Conservation (phyloP, 2,888 invertebrate species). For the Drosophila conformis region DNA sequence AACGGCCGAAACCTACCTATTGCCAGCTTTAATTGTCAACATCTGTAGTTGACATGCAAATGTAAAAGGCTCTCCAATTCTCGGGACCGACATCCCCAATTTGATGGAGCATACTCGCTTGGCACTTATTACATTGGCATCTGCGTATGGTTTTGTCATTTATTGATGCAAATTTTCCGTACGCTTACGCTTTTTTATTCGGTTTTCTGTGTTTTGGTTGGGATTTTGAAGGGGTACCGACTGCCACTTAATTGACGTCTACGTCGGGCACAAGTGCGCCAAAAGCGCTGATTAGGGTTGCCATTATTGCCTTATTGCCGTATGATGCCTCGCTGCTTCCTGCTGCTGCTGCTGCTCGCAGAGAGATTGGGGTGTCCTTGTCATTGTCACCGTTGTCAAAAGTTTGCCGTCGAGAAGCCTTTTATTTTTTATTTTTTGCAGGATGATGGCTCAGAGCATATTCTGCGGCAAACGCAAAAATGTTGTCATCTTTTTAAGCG, state of each 20-base stretch:
- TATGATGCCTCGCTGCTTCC: constrained; percentile 8
- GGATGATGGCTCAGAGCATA: constrained; percentile 35
- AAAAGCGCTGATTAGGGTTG: constrained; percentile 73
- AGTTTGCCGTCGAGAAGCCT: constrained; percentile 56
- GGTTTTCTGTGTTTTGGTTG: constrained; percentile 6
- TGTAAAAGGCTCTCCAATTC: constrained; percentile 61
- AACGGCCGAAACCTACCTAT: constrained; percentile 18
- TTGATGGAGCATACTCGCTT: constrained; percentile 74
- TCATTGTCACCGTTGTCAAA: constrained; percentile 75
- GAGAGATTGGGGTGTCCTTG: constrained; percentile 39
- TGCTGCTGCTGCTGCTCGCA: neutral
- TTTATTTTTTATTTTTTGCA: constrained; percentile 30
- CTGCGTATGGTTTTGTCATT: constrained; percentile 79
- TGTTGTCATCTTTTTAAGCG: constrained; percentile 58
- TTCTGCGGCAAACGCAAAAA: constrained; percentile 50
- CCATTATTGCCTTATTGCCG: constrained; percentile 44
- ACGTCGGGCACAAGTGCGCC: constrained; percentile 76
- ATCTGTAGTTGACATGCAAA: constrained; percentile 75
- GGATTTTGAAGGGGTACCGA: constrained; percentile 25
- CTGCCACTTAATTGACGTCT: constrained; percentile 74
- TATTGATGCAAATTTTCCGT: constrained; percentile 75
- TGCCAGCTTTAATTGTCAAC: constrained; percentile 73
- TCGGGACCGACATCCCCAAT: constrained; percentile 26
- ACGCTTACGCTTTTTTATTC: constrained; percentile 42
- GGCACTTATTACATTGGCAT: constrained; percentile 80